Base-by-base conservation (phyloP, 2,113 vertebrate species). In the Ictalurus punctatus region DNA sequence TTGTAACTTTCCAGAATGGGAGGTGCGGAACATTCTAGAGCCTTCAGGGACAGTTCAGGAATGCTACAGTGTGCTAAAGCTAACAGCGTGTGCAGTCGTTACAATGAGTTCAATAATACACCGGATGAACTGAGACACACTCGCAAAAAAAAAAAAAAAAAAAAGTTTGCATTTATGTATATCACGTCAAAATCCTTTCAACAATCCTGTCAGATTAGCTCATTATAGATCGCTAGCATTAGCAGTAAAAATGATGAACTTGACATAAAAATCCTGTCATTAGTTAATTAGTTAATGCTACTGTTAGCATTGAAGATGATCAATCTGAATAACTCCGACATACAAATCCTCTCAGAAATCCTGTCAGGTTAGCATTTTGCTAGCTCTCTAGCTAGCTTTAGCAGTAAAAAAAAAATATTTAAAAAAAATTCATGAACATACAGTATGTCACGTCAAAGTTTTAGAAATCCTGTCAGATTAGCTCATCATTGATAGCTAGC, bases 11-110 rank as follows among this genome's bases (percentile, higher is more conserved):
- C 27, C 59, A 21, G 54, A 61, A 76, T 2, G 19, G 44, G 85
- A 76, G 84, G 54, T 86, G 8, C 25, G 40, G 86, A 87, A 87
- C 74, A 63, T 65, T 67, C 86, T 65, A 16, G 40, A 86, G 34
- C 3, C 85, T 44, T 76, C 34, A 86, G 85, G 54, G 69, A 44
- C 56, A 61, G 13, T 25, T 6, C 48, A 23, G 54, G 69, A 86
- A 76, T 1, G 9, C 34, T 78, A 56, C n/a, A 73, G 6, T 78
- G 54, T 86, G 37, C 27, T 25, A 56, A 40, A 9, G 56, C 44
- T n/a, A 27, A 48, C 48, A 71, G 83, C 63, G n/a, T 19, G 40
- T 40, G 19, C 19, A 40, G 40, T 40, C 40, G 40, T 40, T 7
- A 74, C 16, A 74, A 3, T 40, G 30, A 40, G 71, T 21, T 74